Percentiles rank a stretch among this genome's conserved stretches.
Evolutionary conservation across 2,888 invertebrate genomes (phyloP).

Genomic region (Phytoseiulus persimilis): DNA sequence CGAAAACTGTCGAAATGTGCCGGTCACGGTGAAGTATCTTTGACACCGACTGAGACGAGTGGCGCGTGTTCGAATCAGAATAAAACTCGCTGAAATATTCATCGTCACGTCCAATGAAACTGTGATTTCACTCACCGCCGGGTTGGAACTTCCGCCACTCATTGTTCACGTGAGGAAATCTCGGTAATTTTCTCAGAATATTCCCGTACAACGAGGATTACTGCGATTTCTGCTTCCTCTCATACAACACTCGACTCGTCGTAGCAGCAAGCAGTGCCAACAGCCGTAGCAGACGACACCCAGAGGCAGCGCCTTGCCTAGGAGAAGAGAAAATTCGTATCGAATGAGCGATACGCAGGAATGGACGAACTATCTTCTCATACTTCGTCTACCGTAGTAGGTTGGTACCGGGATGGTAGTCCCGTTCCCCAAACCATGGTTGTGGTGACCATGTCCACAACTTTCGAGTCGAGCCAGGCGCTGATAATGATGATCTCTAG

Average conservation of each 20-base stretch:
- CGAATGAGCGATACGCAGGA: too few species aligned
- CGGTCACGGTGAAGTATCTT: not conserved
- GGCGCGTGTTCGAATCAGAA: not conserved
- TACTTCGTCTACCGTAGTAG: too few species aligned
- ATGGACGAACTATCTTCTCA: too few species aligned
- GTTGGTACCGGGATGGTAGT: too few species aligned
- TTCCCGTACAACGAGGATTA: not conserved
- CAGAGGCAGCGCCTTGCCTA: not conserved
- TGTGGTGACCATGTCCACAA: too few species aligned
- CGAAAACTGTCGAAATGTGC: too few species aligned
- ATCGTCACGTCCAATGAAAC: not conserved
- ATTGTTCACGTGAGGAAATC: not conserved
- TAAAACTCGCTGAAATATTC: not conserved
- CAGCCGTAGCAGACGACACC: not conserved
- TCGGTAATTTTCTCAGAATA: not conserved
- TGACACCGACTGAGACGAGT: not conserved
- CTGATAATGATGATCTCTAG: too few species aligned
- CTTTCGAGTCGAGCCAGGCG: too few species aligned
- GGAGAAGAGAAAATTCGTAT: too few species aligned
- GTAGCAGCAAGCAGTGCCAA: not conserved
- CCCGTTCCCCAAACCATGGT: too few species aligned
- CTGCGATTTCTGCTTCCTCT: not conserved
- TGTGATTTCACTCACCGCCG: not conserved
- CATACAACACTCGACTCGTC: not conserved
- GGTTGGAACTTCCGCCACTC: constrained; percentile 14